Evolutionary conservation across 2,113 vertebrate genomes (phyloP), one percentile per base, ranked within the genome.

Genomic region (Pelecanoides urinatrix): DNA sequence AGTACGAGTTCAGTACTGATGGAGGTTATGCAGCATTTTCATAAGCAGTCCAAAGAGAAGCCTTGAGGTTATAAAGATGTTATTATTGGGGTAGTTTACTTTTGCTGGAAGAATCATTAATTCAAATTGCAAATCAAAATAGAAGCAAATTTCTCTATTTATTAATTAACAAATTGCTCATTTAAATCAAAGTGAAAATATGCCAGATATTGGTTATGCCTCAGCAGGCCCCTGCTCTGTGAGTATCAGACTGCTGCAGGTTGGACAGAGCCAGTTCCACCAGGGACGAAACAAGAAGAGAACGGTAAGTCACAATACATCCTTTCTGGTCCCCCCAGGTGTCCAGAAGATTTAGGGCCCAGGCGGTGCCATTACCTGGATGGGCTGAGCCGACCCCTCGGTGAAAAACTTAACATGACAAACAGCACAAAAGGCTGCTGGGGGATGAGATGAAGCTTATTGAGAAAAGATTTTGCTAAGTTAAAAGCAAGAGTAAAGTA

Each of bases 371-470:
- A 21, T 14, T 13, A 44, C 52, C 26, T 14, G 3, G 14, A 23
- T 2, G 1, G 45, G 36, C n/a, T 52, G 61, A 63, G 65, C 8
- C 5, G 0, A 63, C 2, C 38, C 27, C 40, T 65, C 4, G 0
- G 11, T 42, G 42, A 25, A 68, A 59, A 55, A 42, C 40, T 30
- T 26, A 32, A 18, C 1, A 0, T 36, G 52, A 40, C 16, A 16
- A 74, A 14, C 44, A 47, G 42, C 34, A 44, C 21, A 44, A 45
- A 55, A 72, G 30, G 34, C 13, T 88, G 19, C 23, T 58, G 34
- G 38, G 30, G 29, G 34, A 11, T 26, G 45, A 91, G 50, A n/a
- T 12, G 23, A 70, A n/a, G 29, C 55, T 52, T 26, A 42, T 2
- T 44, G 56, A 81, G 38, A 61, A 56, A 77, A 90, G 13, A 21